These are phyloP conservation scores for Rotaria macrura DNA, from an alignment of 2,888 invertebrate species.

Conservation along the genomic window DNA sequence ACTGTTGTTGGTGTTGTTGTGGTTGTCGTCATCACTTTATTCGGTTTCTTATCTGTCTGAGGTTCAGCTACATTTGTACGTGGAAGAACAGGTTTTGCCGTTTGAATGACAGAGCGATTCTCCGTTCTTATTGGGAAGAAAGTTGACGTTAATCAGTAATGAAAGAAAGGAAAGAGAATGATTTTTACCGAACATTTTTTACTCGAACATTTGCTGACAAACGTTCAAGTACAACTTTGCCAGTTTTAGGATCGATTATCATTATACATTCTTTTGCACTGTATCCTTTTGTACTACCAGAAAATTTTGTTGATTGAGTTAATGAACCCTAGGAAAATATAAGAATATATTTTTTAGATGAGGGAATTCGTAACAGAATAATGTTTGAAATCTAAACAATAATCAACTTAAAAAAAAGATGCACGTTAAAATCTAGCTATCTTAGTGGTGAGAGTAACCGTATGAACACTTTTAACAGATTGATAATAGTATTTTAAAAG, in stretches of 20 bases:
- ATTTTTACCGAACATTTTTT: background rate
- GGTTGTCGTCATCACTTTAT: background rate
- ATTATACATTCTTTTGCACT: background rate
- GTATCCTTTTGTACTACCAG: background rate
- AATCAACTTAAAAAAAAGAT: too few relatives aligned
- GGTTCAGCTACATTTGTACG: background rate
- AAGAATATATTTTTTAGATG: background rate
- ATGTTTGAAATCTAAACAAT: too few relatives aligned
- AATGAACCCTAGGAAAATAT: background rate
- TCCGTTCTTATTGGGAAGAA: background rate
- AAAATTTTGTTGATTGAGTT: background rate
- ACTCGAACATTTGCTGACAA: background rate
- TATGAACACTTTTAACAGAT: too few relatives aligned
- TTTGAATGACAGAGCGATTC: background rate
- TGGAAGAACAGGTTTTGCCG: background rate
- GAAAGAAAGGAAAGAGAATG: background rate
- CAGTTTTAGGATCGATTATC: background rate
- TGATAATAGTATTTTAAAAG: too few relatives aligned
- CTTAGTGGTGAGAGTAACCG: too few relatives aligned
- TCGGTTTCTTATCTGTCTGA: background rate
- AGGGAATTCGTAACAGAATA: too few relatives aligned
- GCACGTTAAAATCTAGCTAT: too few relatives aligned
- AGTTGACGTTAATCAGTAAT: background rate
- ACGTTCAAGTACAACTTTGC: background rate
- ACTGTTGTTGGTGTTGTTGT: background rate